phyloP scores from a whole-genome alignment of 2,888 invertebrate species.

The Eustalomyia histrio region DNA sequence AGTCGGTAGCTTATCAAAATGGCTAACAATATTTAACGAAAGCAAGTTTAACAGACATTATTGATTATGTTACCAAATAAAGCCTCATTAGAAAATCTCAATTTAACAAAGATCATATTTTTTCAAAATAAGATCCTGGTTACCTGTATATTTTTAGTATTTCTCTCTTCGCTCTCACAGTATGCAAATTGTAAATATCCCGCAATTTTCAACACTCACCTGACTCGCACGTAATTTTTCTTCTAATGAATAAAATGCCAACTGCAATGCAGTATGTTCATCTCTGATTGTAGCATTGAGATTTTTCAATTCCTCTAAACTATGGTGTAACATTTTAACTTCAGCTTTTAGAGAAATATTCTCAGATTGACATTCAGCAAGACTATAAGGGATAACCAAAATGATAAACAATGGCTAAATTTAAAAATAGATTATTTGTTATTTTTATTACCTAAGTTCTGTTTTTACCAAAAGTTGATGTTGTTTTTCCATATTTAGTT shows the following conservation, averaged over 20 bases:
- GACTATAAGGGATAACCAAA: slow-evolving; percentile 79
- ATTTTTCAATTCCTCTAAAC: slow-evolving; percentile 87
- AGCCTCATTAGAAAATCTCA: no score
- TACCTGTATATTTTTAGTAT: no score
- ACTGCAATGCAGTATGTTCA: slow-evolving; percentile 95
- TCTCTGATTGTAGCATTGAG: slow-evolving; percentile 94
- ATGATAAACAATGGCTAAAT: slow-evolving; percentile 7
- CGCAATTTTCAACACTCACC: slow-evolving; percentile 79
- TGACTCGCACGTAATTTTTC: slow-evolving; percentile 91
- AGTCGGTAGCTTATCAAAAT: no score
- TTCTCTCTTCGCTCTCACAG: no score
- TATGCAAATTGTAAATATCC: no score
- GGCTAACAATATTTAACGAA: no score
- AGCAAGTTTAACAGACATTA: no score
- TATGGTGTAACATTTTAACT: slow-evolving; percentile 86
- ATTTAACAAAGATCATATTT: no score
- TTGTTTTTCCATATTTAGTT: slow-evolving; percentile 90
- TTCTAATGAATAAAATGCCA: slow-evolving; percentile 93
- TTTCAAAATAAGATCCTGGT: no score
- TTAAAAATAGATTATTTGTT: slow-evolving; percentile 1
- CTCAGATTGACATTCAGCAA: slow-evolving; percentile 84
- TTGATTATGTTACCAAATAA: no score
- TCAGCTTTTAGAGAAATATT: slow-evolving; percentile 86
- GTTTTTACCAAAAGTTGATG: slow-evolving; percentile 87
- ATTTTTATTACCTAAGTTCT: slow-evolving; percentile 83